Base-by-base conservation (phyloP, 1,140 invertebrate species). In the Sipha flava region DNA sequence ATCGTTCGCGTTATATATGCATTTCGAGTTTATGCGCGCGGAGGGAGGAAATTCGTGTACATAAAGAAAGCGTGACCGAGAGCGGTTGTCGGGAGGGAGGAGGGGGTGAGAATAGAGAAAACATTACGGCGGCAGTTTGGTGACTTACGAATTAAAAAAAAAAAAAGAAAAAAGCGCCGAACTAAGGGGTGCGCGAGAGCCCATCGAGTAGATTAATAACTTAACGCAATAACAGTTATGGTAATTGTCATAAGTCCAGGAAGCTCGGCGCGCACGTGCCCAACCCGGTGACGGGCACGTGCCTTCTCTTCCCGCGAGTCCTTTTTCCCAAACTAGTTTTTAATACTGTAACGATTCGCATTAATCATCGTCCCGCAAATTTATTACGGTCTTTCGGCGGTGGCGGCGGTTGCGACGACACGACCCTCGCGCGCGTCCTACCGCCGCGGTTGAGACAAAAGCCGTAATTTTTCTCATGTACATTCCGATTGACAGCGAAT, bases 271-370 rank as follows among this genome's bases (percentile, higher is more conserved):
- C 52, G 72, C 73, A 77, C 73, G 73, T 77, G 73, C 21, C 73
- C 21, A 23, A 16, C 23, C 64, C 37, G 43, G 31, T 34, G 49
- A 14, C 52, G 49, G 1, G n/a, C 49, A 57, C 73, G 70, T 77
- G 73, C 34, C 73, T 52, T 75, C 72, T 75, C 47, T 73, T 54
- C 70, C 47, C 29, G 47, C 2, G 47, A 73, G 70, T 73, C 31
- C 34, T 59, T 59, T 75, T 59, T 37, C 52, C 52, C 73, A 57
- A 77, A 77, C 73, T 77, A 77, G 73, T 77, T 77, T 77, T 77
- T 77, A 77, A 77, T 77, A 77, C 73, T 77, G 73, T 77, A 57
- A 77, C 73, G 73, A 26, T 77, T 77, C 73, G 21, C 73, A 77
- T 77, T 77, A 77, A 77, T 77, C 73, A 77, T 59, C 52, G 52